Conservation (phyloP, 2,888 invertebrate genomes). For the Eilema depressum region DNA sequence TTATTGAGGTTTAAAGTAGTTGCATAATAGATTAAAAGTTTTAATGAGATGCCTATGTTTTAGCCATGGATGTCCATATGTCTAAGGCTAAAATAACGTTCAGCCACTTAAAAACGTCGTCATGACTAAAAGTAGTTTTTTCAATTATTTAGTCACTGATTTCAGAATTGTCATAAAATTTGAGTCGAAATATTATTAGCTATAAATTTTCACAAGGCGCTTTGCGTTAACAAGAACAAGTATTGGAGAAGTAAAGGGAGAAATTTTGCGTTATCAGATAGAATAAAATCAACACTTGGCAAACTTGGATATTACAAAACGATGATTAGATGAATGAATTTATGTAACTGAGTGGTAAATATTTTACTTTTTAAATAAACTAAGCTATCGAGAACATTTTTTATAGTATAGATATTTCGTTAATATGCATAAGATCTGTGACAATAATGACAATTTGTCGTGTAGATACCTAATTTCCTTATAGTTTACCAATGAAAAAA, state of each 20-base stretch:
- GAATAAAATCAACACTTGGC: constrained; percentile 24
- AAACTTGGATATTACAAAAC: constrained; percentile 21
- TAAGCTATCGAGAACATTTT: no score
- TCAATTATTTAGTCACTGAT: neutral
- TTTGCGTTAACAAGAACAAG: constrained; percentile 5
- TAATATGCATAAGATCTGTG: no score
- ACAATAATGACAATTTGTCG: no score
- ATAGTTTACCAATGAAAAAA: no score
- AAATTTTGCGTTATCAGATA: constrained; percentile 19
- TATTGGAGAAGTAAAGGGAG: constrained; percentile 7
- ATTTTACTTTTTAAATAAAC: neutral
- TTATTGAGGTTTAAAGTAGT: no score
- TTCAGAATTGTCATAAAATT: constrained; percentile 8
- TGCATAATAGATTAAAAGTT: no score
- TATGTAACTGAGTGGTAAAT: neutral
- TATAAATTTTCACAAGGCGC: constrained; percentile 13
- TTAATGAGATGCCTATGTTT: no score
- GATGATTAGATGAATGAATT: neutral
- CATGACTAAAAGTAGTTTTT: no score
- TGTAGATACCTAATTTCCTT: no score
- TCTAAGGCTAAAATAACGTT: neutral
- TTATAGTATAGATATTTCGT: no score
- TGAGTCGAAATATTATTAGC: neutral
- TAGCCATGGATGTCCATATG: neutral
- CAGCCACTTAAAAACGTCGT: neutral